These are phyloP conservation scores for Hypothenemus hampei DNA, from an alignment of 1,140 invertebrate genomes.

Conservation along the genomic window DNA sequence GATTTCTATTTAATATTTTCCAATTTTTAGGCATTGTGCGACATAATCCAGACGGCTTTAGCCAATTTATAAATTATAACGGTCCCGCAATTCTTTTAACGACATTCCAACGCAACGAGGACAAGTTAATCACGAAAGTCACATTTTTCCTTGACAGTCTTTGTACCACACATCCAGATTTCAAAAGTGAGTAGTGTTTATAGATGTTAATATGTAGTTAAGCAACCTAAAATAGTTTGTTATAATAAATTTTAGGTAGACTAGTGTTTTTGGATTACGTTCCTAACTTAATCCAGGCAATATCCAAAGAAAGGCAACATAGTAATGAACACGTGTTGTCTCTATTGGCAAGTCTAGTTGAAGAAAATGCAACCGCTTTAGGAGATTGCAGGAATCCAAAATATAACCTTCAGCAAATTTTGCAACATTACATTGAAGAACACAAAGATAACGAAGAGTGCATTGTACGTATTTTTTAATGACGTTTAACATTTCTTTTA, in stretches of 20 bases:
- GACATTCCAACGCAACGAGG: slow-evolving; percentile 54
- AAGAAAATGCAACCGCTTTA: slow-evolving; percentile 33
- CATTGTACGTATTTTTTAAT: slow-evolving; percentile 19
- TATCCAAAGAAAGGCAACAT: slow-evolving; percentile 30
- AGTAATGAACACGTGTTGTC: slow-evolving; percentile 41
- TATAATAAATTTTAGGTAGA: slow-evolving; percentile 28
- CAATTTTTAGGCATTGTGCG: slow-evolving; percentile 55
- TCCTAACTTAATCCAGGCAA: slow-evolving; percentile 33
- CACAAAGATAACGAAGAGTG: slow-evolving; percentile 35
- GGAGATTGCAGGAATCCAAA: slow-evolving; percentile 33
- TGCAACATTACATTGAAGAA: slow-evolving; percentile 28
- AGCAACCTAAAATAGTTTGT: not conserved
- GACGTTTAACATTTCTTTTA: not conserved
- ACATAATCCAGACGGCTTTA: slow-evolving; percentile 53
- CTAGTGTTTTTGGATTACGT: slow-evolving; percentile 36
- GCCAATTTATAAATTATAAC: slow-evolving; percentile 55
- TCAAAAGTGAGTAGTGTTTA: slow-evolving; percentile 54
- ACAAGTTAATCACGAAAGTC: slow-evolving; percentile 62
- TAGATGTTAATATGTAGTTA: no score
- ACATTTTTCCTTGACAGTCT: slow-evolving; percentile 63
- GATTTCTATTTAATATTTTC: not conserved
- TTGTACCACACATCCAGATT: slow-evolving; percentile 50
- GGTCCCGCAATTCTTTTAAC: slow-evolving; percentile 59
- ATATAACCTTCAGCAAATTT: slow-evolving; percentile 32
- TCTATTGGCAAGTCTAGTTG: slow-evolving; percentile 32